Evolutionary conservation across 37 sponge, comb jelly and placozoan species (phyloP).

Genomic region (Oscarella lobularis): DNA sequence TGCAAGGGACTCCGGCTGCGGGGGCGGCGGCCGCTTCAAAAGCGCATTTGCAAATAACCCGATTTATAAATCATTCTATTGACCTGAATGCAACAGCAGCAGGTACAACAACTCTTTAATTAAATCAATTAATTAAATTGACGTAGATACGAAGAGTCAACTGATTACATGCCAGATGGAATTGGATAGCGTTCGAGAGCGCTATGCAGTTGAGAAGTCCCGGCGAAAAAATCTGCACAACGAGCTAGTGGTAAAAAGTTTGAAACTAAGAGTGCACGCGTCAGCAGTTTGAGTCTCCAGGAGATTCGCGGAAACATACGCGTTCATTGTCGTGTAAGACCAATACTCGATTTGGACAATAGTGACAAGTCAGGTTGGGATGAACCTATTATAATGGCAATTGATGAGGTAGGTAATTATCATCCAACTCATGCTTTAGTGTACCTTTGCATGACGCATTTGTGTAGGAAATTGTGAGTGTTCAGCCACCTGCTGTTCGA

Average conservation of each 20-base stretch:
- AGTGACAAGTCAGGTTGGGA: neutral
- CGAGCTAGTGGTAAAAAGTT: constrained; percentile 16
- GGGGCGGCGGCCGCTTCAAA: no score
- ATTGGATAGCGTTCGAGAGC: neutral
- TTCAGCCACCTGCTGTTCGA: neutral
- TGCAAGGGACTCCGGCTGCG: no score
- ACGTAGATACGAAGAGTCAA: neutral
- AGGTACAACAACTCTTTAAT: no score
- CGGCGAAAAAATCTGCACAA: constrained; percentile 46
- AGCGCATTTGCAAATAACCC: no score
- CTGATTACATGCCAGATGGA: neutral
- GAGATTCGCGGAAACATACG: constrained; percentile 59
- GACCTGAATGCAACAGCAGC: no score
- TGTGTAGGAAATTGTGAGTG: constrained; percentile 27
- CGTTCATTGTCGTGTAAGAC: constrained; percentile 50
- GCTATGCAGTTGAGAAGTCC: constrained; percentile 25
- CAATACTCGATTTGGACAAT: constrained; percentile 20
- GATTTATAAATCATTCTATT: no score
- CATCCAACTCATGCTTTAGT: neutral
- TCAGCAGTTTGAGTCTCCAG: neutral
- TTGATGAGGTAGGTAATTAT: constrained; percentile 22
- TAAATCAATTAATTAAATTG: no score
- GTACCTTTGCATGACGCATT: no score
- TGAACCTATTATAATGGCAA: neutral
- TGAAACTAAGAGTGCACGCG: neutral